Conservation (phyloP, 1,140 invertebrate species). For the Philotrypesis tridentata region DNA sequence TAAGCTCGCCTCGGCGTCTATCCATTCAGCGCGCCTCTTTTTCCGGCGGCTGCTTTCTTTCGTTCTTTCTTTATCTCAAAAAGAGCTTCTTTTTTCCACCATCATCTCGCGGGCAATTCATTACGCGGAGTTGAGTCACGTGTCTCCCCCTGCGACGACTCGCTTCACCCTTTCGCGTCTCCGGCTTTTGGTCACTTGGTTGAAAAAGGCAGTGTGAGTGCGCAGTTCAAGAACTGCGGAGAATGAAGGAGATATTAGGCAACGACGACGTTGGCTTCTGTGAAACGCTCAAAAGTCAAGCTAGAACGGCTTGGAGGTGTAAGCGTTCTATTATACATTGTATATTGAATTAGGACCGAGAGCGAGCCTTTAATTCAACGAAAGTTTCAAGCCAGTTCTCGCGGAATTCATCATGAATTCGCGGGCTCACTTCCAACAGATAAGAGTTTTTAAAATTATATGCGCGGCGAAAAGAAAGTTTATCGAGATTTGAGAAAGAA, state of each 20-base stretch:
- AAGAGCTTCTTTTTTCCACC: slow-evolving; percentile 48
- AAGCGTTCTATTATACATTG: neutral
- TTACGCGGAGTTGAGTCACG: slow-evolving; percentile 62
- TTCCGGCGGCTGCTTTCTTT: neutral
- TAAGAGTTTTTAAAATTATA: neutral
- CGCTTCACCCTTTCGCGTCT: slow-evolving; percentile 17
- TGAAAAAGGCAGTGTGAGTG: neutral
- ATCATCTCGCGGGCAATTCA: slow-evolving; percentile 63
- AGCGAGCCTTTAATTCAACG: neutral
- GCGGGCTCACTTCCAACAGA: neutral
- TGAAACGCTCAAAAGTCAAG: too few relatives aligned
- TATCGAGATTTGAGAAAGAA: neutral
- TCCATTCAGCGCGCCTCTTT: slow-evolving; percentile 20
- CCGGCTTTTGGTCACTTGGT: slow-evolving; percentile 44
- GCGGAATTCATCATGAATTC: neutral
- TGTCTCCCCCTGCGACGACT: slow-evolving; percentile 53
- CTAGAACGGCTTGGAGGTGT: neutral
- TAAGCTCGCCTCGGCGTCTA: neutral
- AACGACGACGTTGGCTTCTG: slow-evolving; percentile 3
- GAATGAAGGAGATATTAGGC: slow-evolving; percentile 5
- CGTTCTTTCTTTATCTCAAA: neutral
- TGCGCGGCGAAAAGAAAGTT: slow-evolving; percentile 5
- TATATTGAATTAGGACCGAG: neutral
- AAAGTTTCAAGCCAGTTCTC: neutral
- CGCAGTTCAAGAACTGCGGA: neutral